phyloP scores from a whole-genome alignment of 2,797 vertebrate genomes.

The Lacerta viridis region DNA sequence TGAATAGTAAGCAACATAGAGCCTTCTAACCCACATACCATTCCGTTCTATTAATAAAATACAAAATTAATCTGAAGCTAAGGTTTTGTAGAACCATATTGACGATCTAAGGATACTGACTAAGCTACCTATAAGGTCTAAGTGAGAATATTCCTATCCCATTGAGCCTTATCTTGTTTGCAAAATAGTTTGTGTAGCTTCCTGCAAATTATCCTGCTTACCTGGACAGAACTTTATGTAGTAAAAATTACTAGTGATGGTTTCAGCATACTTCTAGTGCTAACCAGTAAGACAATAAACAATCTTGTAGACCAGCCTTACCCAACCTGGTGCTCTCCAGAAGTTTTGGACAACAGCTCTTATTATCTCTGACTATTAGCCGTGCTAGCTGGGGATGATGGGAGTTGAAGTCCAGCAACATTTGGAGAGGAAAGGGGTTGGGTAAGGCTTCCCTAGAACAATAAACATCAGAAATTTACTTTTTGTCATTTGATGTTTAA shows the following conservation, averaged over 20 bases:
- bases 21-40: background rate
- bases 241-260: background rate
- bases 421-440: too few species aligned
- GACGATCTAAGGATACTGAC: background rate
- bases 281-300: constrained; percentile 32
- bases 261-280: background rate
- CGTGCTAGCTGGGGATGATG: too few species aligned
- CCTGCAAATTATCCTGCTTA: background rate
- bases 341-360: too few species aligned
- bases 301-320: background rate
- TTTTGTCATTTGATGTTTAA: constrained; percentile 27
- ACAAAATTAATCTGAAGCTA: background rate
- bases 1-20: background rate
- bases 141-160: background rate
- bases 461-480: constrained; percentile 36
- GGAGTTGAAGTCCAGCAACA: too few species aligned
- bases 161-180: rapidly evolving
- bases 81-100: background rate
- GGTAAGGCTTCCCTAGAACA: background rate
- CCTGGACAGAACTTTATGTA: background rate
- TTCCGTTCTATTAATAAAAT: background rate
- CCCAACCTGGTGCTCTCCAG: too few species aligned
- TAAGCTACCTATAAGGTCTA: background rate
- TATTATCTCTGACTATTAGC: too few species aligned
- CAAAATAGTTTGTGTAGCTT: background rate